phyloP scores from a whole-genome alignment of 2,797 vertebrate species.

The Sebastes melanostomus region DNA sequence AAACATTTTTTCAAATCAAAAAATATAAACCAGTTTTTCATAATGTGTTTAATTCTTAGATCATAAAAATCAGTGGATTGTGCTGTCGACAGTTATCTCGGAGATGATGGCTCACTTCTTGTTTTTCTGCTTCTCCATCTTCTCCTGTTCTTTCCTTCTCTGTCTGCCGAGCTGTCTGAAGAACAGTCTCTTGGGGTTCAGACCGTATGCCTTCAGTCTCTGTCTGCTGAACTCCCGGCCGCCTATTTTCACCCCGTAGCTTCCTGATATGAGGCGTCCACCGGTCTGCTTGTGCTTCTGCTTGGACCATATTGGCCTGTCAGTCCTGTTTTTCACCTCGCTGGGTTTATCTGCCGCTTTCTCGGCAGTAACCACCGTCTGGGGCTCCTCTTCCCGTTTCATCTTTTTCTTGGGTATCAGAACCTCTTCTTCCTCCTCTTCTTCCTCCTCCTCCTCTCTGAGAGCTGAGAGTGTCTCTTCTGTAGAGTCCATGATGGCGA shows the following conservation, averaged over 20 bases:
- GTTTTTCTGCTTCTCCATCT: conserved; percentile 63
- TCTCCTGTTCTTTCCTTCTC: conserved; percentile 73
- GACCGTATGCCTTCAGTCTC: conserved; percentile 89
- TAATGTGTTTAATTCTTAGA: not conserved
- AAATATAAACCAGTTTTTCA: not conserved
- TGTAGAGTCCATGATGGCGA: not conserved
- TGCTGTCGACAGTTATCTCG: not conserved
- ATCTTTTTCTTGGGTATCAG: conserved; percentile 75
- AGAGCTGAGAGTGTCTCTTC: conserved; percentile 29
- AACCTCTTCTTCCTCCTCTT: conserved; percentile 59
- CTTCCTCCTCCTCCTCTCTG: conserved; percentile 17
- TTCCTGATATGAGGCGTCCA: conserved; percentile 54
- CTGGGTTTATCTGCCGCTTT: not conserved
- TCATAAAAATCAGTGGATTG: not conserved
- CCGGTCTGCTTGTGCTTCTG: conserved; percentile 63
- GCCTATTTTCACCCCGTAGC: conserved; percentile 78
- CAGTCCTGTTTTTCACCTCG: conserved; percentile 32
- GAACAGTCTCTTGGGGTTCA: conserved; percentile 89
- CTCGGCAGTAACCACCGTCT: not conserved
- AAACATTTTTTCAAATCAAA: not conserved
- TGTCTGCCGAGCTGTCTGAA: conserved; percentile 85
- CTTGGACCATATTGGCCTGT: conserved; percentile 51
- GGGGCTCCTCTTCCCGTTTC: conserved; percentile 41
- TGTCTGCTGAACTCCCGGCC: conserved; percentile 86
- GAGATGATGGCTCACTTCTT: conserved; percentile 30